Base-by-base conservation (phyloP, 1,140 invertebrate genomes). In the Pentalonia nigronervosa region DNA sequence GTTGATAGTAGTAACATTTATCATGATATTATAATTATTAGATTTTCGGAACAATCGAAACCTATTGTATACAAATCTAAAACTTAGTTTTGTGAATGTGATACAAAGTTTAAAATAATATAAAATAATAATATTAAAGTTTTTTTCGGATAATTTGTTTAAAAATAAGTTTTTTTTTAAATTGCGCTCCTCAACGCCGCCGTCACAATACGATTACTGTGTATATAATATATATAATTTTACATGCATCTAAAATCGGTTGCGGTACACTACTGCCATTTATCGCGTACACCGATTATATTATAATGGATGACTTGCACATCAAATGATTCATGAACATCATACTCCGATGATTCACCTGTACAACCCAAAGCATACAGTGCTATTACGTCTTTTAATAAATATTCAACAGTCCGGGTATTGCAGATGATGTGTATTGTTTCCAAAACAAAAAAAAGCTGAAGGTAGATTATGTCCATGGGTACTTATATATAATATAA, bases 261-360 rank as follows among this genome's bases (percentile, higher is more conserved):
- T 50, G 20, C 34, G 48, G 87, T 53, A 89, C 48, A 89, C n/a
- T n/a, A 89, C n/a, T 17, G 53, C 23, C 21, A 36, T 89, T 89
- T 89, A 89, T 89, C 50, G 87, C 11, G 48, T n/a, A 53, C 47
- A 50, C 47, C n/a, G 34, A 76, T 76, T 76, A 56, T 89, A 89
- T 89, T 89, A 89, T 34, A 56, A 89, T 89, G 34, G 21, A 89
- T 89, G 50, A 89, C 88, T 89, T 89, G 88, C 88, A 56, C 48
- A 21, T 89, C 34, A 36, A 89, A 25, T 89, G 36, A 89, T n/a
- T n/a, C 48, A 9, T n/a, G 23, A 41, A 48, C n/a, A 34, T 34
- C 4, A 50, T 11, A 89, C 36, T 36, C 34, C 21, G 50, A 23
- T 21, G 11, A 89, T 56, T 89, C 88, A 89, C 88, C 88, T 89